Percentiles rank a stretch among this genome's conserved stretches.
Conservation (phyloP, 2,888 invertebrate genomes). For the Sphecodes monilicornis region DNA sequence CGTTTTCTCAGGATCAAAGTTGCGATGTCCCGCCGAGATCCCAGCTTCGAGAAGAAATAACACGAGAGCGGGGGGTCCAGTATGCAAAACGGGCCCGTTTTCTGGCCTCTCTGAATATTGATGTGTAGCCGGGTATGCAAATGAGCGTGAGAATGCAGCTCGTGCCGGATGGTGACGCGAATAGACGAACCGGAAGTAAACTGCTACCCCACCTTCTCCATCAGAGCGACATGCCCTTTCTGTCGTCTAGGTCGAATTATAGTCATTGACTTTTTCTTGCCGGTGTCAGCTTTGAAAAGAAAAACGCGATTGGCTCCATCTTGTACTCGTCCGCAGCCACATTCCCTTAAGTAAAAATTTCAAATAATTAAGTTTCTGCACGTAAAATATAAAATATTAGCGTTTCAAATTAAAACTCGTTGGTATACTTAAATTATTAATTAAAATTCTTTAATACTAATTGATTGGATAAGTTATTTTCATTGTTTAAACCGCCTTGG, state of each 20-base stretch:
- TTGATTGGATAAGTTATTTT: background rate
- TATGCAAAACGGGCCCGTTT: conserved; percentile 81
- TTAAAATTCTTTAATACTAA: background rate
- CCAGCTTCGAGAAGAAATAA: conserved; percentile 75
- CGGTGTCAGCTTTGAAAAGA: background rate
- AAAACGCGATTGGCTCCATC: conserved; percentile 23
- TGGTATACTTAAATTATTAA: background rate
- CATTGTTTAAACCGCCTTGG: background rate
- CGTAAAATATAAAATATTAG: background rate
- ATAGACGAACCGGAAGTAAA: conserved; percentile 80
- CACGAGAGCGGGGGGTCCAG: conserved; percentile 80
- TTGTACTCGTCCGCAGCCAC: too few species aligned
- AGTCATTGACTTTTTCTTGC: conserved; percentile 52
- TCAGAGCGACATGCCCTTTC: conserved; percentile 52
- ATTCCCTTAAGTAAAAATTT: background rate
- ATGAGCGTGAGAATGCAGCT: conserved; percentile 83
- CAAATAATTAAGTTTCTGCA: background rate
- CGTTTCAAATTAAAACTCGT: background rate
- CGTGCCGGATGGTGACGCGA: conserved; percentile 80
- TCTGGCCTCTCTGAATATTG: conserved; percentile 81
- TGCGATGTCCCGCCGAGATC: conserved; percentile 77
- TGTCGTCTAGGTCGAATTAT: conserved; percentile 47
- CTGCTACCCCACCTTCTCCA: conserved; percentile 57
- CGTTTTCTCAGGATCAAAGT: conserved; percentile 67
- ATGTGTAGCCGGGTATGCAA: conserved; percentile 82